Evolutionary conservation across 1,140 invertebrate species (phyloP).

Genomic region (Neodiprion virginianus): DNA sequence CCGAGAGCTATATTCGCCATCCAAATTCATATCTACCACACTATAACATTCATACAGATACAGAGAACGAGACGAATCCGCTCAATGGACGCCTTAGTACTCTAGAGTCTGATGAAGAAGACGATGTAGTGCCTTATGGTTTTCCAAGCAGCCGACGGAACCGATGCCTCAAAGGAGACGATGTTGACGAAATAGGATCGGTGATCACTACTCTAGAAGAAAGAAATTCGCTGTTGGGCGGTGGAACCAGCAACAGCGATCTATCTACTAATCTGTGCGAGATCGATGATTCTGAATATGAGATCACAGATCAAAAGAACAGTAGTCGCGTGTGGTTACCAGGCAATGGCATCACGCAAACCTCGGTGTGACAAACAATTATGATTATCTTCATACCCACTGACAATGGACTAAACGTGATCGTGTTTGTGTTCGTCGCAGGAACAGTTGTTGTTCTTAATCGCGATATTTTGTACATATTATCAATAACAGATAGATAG

Average conservation of each 20-base stretch:
- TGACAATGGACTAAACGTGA: conserved; percentile 26
- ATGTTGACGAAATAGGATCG: conserved; percentile 63
- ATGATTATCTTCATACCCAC: not conserved
- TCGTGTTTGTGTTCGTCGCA: conserved; percentile 37
- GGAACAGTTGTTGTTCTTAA: conserved; percentile 37
- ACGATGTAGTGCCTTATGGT: conserved; percentile 72
- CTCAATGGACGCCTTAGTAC: conserved; percentile 57
- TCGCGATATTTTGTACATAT: conserved; percentile 51
- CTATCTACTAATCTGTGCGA: conserved; percentile 88
- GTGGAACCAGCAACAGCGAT: conserved; percentile 80
- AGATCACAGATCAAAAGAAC: conserved; percentile 65
- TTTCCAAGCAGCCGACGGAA: conserved; percentile 70
- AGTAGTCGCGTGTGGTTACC: conserved; percentile 58
- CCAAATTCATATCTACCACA: conserved; percentile 85
- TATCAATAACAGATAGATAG: conserved; percentile 22
- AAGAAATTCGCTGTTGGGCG: conserved; percentile 75
- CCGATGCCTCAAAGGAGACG: conserved; percentile 57
- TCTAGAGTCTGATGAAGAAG: conserved; percentile 60
- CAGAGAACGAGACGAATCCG: conserved; percentile 67
- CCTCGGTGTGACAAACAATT: conserved; percentile 64
- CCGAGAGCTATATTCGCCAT: conserved; percentile 79
- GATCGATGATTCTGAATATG: conserved; percentile 89
- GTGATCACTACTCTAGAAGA: conserved; percentile 71
- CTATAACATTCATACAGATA: conserved; percentile 74
- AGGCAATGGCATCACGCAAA: conserved; percentile 63